These are phyloP conservation scores for Drosophila falleni DNA, from an alignment of 2,888 invertebrate species.

Conservation along the genomic window DNA sequence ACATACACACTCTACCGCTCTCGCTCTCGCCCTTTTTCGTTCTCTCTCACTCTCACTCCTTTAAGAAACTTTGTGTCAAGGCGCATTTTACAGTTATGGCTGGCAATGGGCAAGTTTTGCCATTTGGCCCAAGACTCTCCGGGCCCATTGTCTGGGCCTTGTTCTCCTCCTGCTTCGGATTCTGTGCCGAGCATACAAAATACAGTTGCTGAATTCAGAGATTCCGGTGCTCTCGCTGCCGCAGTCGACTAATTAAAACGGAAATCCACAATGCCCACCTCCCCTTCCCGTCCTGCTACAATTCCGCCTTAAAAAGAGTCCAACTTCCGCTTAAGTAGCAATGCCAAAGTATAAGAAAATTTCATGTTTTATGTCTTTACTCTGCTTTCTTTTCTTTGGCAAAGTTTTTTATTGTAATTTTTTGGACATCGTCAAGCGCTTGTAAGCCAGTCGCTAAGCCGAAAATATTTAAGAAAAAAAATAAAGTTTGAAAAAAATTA, in stretches of 20 bases:
- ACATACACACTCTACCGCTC: neutral
- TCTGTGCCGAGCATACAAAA: constrained; percentile 18
- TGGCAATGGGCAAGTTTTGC: constrained; percentile 74
- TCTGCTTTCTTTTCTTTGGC: constrained; percentile 41
- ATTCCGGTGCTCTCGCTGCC: constrained; percentile 48
- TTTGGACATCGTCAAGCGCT: constrained; percentile 68
- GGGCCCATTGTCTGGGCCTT: constrained; percentile 54
- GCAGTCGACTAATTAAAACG: constrained; percentile 78
- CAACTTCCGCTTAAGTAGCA: constrained; percentile 73
- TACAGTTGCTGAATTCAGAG: constrained; percentile 63
- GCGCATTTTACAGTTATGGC: constrained; percentile 79
- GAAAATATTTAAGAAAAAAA: constrained; percentile 24
- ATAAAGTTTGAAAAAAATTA: constrained; percentile 21
- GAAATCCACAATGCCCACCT: constrained; percentile 72
- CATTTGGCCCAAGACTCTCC: constrained; percentile 45
- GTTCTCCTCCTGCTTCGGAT: neutral
- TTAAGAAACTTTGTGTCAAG: constrained; percentile 73
- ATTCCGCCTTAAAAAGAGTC: neutral
- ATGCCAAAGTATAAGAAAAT: constrained; percentile 73
- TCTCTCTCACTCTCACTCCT: neutral
- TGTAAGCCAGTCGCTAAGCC: constrained; percentile 76
- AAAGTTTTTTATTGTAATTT: constrained; percentile 60
- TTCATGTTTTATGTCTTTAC: constrained; percentile 67
- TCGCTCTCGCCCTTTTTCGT: neutral
- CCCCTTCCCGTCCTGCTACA: neutral